A percentile compares a stretch with the other conserved stretches of the same genome.
Conservation (phyloP, 2,797 vertebrate species). For the Perodicticus potto region DNA sequence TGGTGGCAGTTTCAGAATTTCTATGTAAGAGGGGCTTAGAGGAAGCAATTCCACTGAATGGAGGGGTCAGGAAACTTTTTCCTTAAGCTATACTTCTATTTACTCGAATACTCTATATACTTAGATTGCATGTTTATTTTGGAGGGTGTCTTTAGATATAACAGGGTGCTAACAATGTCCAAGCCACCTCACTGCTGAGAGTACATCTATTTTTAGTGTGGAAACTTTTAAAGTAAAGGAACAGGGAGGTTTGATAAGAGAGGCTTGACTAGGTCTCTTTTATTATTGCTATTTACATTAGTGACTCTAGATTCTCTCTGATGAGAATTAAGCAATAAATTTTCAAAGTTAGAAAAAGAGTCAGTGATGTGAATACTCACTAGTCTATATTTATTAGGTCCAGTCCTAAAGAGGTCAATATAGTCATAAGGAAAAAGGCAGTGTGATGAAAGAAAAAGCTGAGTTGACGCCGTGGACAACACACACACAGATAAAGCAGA, state of each 20-base stretch:
- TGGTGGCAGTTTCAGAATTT: conserved; percentile 28
- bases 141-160: conserved; percentile 58
- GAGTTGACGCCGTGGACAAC: not conserved
- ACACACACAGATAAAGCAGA: not conserved
- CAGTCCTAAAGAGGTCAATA: not conserved
- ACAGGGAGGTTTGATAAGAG: conserved; percentile 46
- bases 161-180: conserved; percentile 68
- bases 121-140: conserved; percentile 63
- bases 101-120: conserved; percentile 35
- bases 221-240: conserved; percentile 68
- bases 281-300: conserved; percentile 23
- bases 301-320: not conserved
- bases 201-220: conserved; percentile 73
- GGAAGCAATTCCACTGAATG: conserved; percentile 9
- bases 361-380: not conserved
- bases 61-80: not conserved
- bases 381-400: not conserved
- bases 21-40: not conserved
- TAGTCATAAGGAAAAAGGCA: conserved; percentile 17
- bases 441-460: conserved; percentile 8
- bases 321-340: conserved; percentile 15
- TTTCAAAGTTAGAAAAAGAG: conserved; percentile 41
- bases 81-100: conserved; percentile 47
- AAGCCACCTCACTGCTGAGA: conserved; percentile 47
- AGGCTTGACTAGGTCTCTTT: conserved; percentile 46